Evolutionary conservation across 23 tunicate genomes (phyloP).

Genomic region (Oikopleura vanhoeffeni): DNA sequence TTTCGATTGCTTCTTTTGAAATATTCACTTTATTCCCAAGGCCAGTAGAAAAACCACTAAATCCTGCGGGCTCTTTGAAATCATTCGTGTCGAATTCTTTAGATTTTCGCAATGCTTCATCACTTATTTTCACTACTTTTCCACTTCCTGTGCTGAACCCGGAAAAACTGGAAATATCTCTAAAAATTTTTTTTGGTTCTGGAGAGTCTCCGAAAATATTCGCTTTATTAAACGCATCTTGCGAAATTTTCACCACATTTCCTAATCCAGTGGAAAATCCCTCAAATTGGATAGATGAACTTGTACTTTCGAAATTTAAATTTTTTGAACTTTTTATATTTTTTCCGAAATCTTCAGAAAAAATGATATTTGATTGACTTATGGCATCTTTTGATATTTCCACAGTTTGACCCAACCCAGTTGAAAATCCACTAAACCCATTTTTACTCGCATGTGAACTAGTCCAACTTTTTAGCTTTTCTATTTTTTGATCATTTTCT

Average conservation of each 20-base stretch:
- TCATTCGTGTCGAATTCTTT: not conserved
- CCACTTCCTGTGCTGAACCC: not conserved
- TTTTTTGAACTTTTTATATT: too few relatives aligned
- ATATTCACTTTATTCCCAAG: not conserved
- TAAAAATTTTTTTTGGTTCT: too few relatives aligned
- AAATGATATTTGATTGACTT: not conserved
- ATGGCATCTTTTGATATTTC: not conserved
- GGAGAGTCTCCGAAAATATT: not conserved
- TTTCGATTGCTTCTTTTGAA: not conserved
- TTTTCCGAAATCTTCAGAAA: too few relatives aligned
- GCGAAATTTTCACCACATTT: not conserved
- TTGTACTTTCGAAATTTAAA: too few relatives aligned
- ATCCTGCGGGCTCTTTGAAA: not conserved
- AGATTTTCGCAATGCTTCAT: not conserved
- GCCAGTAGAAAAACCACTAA: not conserved
- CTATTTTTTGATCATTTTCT: too few relatives aligned
- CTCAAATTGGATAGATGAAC: too few relatives aligned
- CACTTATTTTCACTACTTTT: not conserved
- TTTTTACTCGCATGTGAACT: too few relatives aligned
- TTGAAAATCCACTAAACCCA: conserved; percentile 1
- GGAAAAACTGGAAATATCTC: too few relatives aligned
- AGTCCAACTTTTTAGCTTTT: too few relatives aligned
- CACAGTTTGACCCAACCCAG: not conserved
- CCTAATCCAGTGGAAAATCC: not conserved
- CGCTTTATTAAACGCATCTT: not conserved